Evolutionary conservation across 2,797 vertebrate species (phyloP), one percentile per base, ranked within the genome.

Genomic region (Poeciliopsis presidionis): DNA sequence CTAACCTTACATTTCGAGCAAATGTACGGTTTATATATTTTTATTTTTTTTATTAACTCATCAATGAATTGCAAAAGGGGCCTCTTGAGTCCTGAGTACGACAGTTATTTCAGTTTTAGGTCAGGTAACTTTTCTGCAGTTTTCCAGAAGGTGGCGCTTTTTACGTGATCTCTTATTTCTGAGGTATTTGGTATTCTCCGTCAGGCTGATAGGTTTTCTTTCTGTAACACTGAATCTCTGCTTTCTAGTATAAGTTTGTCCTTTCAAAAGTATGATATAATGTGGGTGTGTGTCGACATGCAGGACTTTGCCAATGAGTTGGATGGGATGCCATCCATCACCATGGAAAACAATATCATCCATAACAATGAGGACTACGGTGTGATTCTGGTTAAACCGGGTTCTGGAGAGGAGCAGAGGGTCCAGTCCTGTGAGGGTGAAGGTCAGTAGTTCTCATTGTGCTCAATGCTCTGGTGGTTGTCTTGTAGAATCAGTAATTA

Each of bases 291-390:
- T 25, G 51, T n/a, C 25, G 8, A n/a, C 53, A 53, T 57, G 25
- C 9, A 99, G 98, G 97, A 98, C 92, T 99, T 98, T 87, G 95
- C 97, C 45, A 96, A 96, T 82, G 96, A 97, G 71, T 88, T 96
- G 81, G 96, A 96, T 30, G 95, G 93, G n/a, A 93, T 95, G 84
- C 97, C 98, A 0, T 95, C 95, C 85, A 97, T 99, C 93, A 96
- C 95, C 73, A 96, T 99, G 97, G 94, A 97, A 83, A 98, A 97
- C 89, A 99, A 99, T 18, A 82, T 97, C 22, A 97, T 99, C 83
- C 97, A 99, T 91, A 99, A 99, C 88, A 99, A 99, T 9, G 97
- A 98, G 89, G 97, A 97, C 41, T 99, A 97, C 6, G 98, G 96
- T 0, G 96, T 99, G 74, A 96, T 98, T 86, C 88, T 99, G 79